phyloP scores from a whole-genome alignment of 1,140 invertebrate genomes.

The Pantala flavescens region DNA sequence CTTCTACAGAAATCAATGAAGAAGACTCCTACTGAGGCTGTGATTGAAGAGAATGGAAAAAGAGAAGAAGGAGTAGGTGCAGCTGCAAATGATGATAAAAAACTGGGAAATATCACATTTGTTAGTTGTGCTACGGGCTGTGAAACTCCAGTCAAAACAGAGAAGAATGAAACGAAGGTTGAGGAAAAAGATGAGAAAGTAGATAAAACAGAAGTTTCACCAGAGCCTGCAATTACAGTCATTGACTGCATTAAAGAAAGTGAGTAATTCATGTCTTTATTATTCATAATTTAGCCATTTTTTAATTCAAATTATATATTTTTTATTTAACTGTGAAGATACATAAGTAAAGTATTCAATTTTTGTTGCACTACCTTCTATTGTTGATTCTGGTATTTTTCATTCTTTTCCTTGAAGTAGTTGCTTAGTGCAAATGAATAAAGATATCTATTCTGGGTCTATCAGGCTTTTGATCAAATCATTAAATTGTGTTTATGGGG shows the following conservation, averaged over 20 bases:
- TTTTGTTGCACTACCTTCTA: not conserved
- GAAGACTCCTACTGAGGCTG: constrained; percentile 30
- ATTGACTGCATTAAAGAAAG: not conserved
- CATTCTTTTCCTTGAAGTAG: too few species aligned
- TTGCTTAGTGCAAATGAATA: too few species aligned
- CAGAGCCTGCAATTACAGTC: not conserved
- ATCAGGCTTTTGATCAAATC: too few species aligned
- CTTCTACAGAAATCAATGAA: constrained; percentile 17
- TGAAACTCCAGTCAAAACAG: constrained; percentile 21
- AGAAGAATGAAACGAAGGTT: constrained; percentile 5
- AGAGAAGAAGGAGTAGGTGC: constrained; percentile 30
- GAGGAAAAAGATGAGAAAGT: constrained; percentile 23
- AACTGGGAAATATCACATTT: constrained; percentile 29
- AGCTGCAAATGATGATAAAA: constrained; percentile 20
- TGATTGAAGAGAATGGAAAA: constrained; percentile 27
- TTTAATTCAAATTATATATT: not conserved
- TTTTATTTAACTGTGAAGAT: too few species aligned
- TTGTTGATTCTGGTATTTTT: too few species aligned
- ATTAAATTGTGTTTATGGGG: too few species aligned
- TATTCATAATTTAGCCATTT: not conserved
- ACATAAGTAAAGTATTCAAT: not conserved
- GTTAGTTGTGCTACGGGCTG: constrained; percentile 32
- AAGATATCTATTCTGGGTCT: too few species aligned
- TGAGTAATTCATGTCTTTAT: not conserved
- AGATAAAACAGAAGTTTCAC: constrained; percentile 4